Conservation (phyloP, 2,113 vertebrate species). For the Chitala chitala region DNA sequence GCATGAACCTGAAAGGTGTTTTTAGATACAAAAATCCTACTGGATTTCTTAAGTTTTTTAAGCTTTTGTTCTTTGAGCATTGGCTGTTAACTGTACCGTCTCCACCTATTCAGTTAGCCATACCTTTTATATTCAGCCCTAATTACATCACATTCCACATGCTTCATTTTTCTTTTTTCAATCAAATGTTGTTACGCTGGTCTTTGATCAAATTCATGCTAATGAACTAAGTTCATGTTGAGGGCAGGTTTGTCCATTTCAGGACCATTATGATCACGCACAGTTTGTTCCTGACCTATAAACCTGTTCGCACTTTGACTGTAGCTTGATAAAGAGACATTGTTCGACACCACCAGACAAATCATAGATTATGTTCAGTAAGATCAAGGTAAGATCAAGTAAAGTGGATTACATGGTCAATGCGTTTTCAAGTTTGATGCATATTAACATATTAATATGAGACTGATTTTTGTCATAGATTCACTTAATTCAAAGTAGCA, state of each 20-base stretch:
- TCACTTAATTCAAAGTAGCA: neutral
- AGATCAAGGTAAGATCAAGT: neutral
- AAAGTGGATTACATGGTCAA: neutral
- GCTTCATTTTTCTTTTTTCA: constrained; percentile 23
- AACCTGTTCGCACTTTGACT: constrained; percentile 42
- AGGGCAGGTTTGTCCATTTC: neutral
- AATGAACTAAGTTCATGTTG: constrained; percentile 11
- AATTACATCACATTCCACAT: constrained; percentile 48
- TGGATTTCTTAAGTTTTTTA: constrained; percentile 38
- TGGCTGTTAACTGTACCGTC: constrained; percentile 38
- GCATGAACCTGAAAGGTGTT: neutral
- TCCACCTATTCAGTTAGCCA: constrained; percentile 52
- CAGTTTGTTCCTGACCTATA: constrained; percentile 41
- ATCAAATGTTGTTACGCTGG: constrained; percentile 26
- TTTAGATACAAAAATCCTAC: constrained; percentile 28
- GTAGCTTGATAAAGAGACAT: constrained; percentile 31
- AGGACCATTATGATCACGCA: neutral
- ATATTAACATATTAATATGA: no score
- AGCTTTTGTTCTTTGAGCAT: constrained; percentile 26
- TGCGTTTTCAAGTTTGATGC: no score
- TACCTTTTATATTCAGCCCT: constrained; percentile 53
- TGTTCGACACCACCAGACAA: neutral
- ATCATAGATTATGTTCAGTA: neutral
- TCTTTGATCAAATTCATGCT: constrained; percentile 15
- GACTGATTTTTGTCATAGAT: neutral